Percentiles rank a stretch among this genome's conserved stretches.
Evolutionary conservation across 2,797 vertebrate genomes (phyloP).

Genomic region (Spondyliosoma cantharus): DNA sequence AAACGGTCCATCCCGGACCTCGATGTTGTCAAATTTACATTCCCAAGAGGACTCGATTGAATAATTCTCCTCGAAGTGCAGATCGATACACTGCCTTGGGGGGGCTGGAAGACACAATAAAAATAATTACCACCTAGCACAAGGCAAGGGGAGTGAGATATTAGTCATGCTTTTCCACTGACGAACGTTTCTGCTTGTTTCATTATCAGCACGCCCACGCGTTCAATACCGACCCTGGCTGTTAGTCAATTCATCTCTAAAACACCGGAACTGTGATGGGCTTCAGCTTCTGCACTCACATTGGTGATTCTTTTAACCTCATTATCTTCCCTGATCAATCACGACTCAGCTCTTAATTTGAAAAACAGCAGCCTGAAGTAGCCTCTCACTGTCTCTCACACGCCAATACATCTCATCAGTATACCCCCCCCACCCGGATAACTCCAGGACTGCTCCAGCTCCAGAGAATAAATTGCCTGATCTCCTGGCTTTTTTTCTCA

Average conservation of each 20-base stretch:
- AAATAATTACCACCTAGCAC: slow-evolving; percentile 56
- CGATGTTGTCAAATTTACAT: slow-evolving; percentile 99
- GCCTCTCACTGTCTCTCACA: slow-evolving; percentile 24
- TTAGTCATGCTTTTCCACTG: slow-evolving; percentile 47
- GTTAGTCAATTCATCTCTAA: slow-evolving; percentile 35
- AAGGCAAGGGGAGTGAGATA: slow-evolving; percentile 36
- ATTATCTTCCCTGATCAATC: slow-evolving; percentile 48
- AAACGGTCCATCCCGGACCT: slow-evolving; percentile 98
- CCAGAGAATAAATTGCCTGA: slow-evolving; percentile 21
- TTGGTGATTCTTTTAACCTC: slow-evolving; percentile 42
- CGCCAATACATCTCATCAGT: slow-evolving; percentile 13
- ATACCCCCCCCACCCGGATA: not conserved
- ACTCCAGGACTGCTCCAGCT: slow-evolving; percentile 3
- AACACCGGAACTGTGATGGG: slow-evolving; percentile 20
- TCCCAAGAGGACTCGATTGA: slow-evolving; percentile 99
- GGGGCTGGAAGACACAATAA: slow-evolving; percentile 87
- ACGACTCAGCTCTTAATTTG: slow-evolving; percentile 24
- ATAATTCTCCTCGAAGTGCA: slow-evolving; percentile 98
- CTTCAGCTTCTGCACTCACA: slow-evolving; percentile 26
- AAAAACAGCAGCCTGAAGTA: slow-evolving; percentile 34
- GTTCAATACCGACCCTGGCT: slow-evolving; percentile 34
- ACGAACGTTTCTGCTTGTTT: slow-evolving; percentile 44
- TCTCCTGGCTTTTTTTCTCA: not conserved
- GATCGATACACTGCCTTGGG: slow-evolving; percentile 98
- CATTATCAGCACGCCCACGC: slow-evolving; percentile 32